Percentiles rank a stretch among this genome's conserved stretches.
phyloP scores from a whole-genome alignment of 2,888 invertebrate species.

The Myopa testacea region DNA sequence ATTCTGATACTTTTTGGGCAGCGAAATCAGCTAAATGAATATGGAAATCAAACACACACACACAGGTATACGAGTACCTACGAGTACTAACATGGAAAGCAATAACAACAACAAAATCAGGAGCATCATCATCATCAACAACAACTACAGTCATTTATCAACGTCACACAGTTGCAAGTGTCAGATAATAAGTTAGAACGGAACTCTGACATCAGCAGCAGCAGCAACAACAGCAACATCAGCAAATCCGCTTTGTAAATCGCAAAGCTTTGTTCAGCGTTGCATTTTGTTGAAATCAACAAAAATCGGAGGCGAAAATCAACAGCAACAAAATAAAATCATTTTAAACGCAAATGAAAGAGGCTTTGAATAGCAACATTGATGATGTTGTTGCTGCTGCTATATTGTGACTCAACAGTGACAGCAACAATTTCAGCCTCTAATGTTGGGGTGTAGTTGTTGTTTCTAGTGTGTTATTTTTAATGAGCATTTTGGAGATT shows the following conservation, averaged over 20 bases:
- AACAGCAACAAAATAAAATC: constrained; percentile 10
- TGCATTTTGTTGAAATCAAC: too few species aligned
- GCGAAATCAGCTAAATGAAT: too few species aligned
- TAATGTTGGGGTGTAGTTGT: not conserved
- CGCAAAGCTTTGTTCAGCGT: too few species aligned
- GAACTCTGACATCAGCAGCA: too few species aligned
- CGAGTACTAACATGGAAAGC: too few species aligned
- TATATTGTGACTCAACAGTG: not conserved
- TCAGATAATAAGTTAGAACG: not conserved
- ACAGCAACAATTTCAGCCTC: not conserved
- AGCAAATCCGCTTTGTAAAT: too few species aligned
- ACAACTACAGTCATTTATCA: not conserved
- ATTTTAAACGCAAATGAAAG: not conserved
- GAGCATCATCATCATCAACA: not conserved
- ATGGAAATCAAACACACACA: too few species aligned
- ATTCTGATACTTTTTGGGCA: too few species aligned
- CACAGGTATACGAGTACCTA: too few species aligned
- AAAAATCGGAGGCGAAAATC: not conserved
- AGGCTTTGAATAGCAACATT: not conserved
- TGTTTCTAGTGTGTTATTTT: not conserved
- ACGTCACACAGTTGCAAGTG: constrained; percentile 1
- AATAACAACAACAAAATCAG: too few species aligned
- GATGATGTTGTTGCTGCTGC: constrained; percentile 1
- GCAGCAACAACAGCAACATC: too few species aligned
- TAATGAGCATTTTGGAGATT: too few species aligned